Evolutionary conservation across 2,797 vertebrate genomes (phyloP).

Genomic region (Taenioides sp.): DNA sequence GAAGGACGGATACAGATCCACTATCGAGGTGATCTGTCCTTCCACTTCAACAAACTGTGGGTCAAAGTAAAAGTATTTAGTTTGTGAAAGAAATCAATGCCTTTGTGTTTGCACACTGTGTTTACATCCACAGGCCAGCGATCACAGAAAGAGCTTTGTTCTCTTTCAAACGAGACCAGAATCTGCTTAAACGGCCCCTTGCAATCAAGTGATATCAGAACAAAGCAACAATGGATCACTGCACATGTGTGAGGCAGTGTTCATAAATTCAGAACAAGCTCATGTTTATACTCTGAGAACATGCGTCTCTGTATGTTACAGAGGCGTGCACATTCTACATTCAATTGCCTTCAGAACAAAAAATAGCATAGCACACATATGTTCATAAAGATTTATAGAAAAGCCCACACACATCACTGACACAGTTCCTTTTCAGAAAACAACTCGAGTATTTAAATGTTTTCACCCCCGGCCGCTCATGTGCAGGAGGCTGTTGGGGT

Average conservation of each 20-base stretch:
- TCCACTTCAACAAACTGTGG: constrained; percentile 98
- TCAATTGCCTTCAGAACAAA: constrained; percentile 43
- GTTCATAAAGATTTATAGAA: constrained; percentile 14
- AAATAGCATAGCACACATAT: constrained; percentile 50
- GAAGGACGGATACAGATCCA: constrained; percentile 97
- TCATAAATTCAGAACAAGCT: constrained; percentile 43
- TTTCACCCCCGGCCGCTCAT: constrained; percentile 34
- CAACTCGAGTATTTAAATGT: constrained; percentile 54
- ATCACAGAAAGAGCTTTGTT: constrained; percentile 65
- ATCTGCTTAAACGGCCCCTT: constrained; percentile 45
- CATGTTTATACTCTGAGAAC: constrained; percentile 23
- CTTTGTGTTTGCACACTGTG: constrained; percentile 43
- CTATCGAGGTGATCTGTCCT: constrained; percentile 99
- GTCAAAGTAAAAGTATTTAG: constrained; percentile 50
- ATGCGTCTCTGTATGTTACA: constrained; percentile 23
- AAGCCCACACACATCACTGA: constrained; percentile 18
- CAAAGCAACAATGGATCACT: constrained; percentile 57
- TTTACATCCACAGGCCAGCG: constrained; percentile 41
- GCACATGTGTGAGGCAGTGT: constrained; percentile 17
- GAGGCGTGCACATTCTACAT: constrained; percentile 48
- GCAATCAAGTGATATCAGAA: constrained; percentile 47
- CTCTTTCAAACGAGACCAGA: constrained; percentile 54
- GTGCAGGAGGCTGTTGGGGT: constrained; percentile 65
- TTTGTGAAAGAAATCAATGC: constrained; percentile 29
- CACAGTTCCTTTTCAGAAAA: constrained; percentile 43